Evolutionary conservation across 1,140 invertebrate genomes (phyloP).

Genomic region (Paramacrobiotus metropolitanus): DNA sequence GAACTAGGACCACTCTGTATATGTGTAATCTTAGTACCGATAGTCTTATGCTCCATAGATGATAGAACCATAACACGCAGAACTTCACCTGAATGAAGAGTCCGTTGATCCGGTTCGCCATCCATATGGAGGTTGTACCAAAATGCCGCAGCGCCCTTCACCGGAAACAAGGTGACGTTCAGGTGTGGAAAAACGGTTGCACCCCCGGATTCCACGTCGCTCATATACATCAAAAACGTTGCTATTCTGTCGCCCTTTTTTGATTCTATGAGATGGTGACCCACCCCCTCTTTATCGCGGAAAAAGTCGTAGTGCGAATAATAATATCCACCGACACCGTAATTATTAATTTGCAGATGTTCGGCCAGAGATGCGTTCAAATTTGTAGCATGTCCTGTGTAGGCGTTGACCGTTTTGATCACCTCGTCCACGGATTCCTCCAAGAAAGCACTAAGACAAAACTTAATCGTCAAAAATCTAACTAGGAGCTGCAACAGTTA

Average conservation of each 20-base stretch:
- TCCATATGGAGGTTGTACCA: slow-evolving; percentile 28
- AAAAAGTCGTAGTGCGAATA: slow-evolving; percentile 32
- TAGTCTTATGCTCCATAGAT: too few relatives aligned
- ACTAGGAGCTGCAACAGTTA: too few relatives aligned
- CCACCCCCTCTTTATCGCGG: not conserved
- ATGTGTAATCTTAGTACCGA: too few relatives aligned
- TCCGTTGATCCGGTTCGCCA: slow-evolving; percentile 23
- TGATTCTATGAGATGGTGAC: slow-evolving; percentile 7
- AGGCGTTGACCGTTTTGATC: not conserved
- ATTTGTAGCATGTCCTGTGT: not conserved
- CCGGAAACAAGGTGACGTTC: not conserved
- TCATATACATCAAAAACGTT: not conserved
- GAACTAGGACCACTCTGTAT: too few relatives aligned
- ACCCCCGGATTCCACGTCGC: not conserved
- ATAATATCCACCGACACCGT: slow-evolving; percentile 31
- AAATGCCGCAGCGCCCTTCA: slow-evolving; percentile 21
- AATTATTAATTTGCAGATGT: slow-evolving; percentile 21
- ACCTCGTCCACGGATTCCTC: not conserved
- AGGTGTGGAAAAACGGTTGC: not conserved
- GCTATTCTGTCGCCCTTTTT: slow-evolving; percentile 1
- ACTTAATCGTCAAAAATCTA: too few relatives aligned
- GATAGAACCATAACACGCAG: too few relatives aligned
- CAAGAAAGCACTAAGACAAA: too few relatives aligned
- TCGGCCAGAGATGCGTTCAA: slow-evolving; percentile 1
- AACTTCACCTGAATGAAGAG: slow-evolving; percentile 27